Evolutionary conservation across 1,140 invertebrate species (phyloP).

Genomic region (Archivesica marissinica): DNA sequence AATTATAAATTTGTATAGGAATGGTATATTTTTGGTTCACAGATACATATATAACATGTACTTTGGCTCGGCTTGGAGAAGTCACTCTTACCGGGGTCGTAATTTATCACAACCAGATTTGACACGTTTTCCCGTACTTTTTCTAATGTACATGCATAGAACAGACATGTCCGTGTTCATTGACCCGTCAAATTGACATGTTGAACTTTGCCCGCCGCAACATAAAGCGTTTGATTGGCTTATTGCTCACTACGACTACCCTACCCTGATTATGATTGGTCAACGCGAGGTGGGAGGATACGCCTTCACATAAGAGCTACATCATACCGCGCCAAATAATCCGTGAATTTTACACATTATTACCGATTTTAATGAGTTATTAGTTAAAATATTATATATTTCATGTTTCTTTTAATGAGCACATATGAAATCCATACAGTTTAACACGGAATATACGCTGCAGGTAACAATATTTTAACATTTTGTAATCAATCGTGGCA

Average conservation of each 20-base stretch:
- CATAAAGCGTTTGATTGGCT: slow-evolving; percentile 66
- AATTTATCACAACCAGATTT: slow-evolving; percentile 13
- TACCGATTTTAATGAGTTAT: not conserved
- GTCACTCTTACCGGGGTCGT: too few relatives aligned
- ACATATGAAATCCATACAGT: not conserved
- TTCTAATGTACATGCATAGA: slow-evolving; percentile 36
- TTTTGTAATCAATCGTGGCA: slow-evolving; percentile 6
- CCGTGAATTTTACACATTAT: slow-evolving; percentile 12
- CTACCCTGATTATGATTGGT: slow-evolving; percentile 67
- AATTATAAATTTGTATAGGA: not conserved
- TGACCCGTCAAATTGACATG: slow-evolving; percentile 53
- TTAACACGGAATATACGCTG: not conserved
- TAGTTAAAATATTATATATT: not conserved
- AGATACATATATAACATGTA: too few relatives aligned
- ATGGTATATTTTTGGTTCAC: too few relatives aligned
- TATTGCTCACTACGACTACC: slow-evolving; percentile 10
- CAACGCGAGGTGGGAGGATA: slow-evolving; percentile 65
- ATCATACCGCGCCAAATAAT: slow-evolving; percentile 80
- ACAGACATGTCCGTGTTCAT: slow-evolving; percentile 70
- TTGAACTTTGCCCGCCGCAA: slow-evolving; percentile 42
- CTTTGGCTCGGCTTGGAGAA: too few relatives aligned
- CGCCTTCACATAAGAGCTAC: slow-evolving; percentile 61
- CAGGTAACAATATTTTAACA: slow-evolving; percentile 7
- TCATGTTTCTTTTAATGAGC: not conserved
- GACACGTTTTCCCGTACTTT: slow-evolving; percentile 64